phyloP scores from a whole-genome alignment of 2,888 invertebrate species.

The Diaprepes abbreviatus region DNA sequence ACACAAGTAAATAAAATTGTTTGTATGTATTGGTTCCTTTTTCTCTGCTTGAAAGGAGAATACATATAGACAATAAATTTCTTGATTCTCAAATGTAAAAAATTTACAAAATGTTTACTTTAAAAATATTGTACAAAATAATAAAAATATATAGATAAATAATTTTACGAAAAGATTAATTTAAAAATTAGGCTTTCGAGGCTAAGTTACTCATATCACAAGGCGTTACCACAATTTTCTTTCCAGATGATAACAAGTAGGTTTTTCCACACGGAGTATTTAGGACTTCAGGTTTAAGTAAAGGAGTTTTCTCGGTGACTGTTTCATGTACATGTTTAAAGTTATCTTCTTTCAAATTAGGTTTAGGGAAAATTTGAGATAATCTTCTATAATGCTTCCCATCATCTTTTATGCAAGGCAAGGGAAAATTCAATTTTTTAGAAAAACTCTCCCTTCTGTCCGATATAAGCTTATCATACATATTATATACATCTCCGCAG shows the following conservation, averaged over 20 bases:
- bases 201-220: conserved; percentile 49
- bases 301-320: conserved; percentile 37
- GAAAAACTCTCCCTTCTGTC: background rate
- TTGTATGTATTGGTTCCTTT: too few relatives aligned
- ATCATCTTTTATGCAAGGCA: background rate
- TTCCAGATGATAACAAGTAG: conserved; percentile 39
- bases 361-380: conserved; percentile 52
- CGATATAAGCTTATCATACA: background rate
- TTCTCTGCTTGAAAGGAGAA: too few relatives aligned
- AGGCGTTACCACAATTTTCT: conserved; percentile 57
- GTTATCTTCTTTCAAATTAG: conserved; percentile 32
- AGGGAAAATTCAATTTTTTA: conserved; percentile 2
- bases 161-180: too few relatives aligned
- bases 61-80: too few relatives aligned
- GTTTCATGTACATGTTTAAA: conserved; percentile 30
- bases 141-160: too few relatives aligned
- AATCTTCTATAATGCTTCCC: conserved; percentile 41
- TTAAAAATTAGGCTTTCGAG: too few relatives aligned
- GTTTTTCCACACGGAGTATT: conserved; percentile 17
- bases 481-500: conserved; percentile 35
- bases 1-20: too few relatives aligned
- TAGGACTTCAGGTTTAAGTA: conserved; percentile 5
- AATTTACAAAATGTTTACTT: too few relatives aligned
- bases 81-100: too few relatives aligned
- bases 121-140: too few relatives aligned